Base-by-base conservation (phyloP, 2,797 vertebrate genomes). In the Cynopterus sphinx region DNA sequence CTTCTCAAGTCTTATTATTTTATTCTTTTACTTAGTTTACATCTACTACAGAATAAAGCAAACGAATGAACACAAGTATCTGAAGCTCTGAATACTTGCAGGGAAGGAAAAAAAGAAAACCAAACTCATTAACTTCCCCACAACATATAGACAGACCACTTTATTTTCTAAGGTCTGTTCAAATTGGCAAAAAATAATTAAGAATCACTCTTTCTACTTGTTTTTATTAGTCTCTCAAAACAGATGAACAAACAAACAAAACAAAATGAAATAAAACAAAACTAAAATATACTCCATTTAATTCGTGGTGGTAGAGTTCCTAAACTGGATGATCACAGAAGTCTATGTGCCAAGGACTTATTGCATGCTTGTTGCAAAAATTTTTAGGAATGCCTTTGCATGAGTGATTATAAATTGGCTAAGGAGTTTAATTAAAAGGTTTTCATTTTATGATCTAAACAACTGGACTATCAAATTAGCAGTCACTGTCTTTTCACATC, bases 371-470 rank as follows among this genome's bases (percentile, higher is more conserved):
- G 82, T 0, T 88, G 96, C 90, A 95, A 13, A 74, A 82, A 94
- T 63, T 97, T 97, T 87, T 95, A 96, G 92, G 93, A 97, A 95
- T 97, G 86, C 73, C 78, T 97, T 79, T 81, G 90, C 91, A 95
- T 91, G 95, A 93, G 36, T 96, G 95, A 96, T 96, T 92, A 94
- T 97, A 95, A 93, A 77, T 93, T 97, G 61, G 33, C 77, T 86
- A 81, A 90, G 55, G 49, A 31, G 96, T 71, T 94, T 83, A 87
- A 97, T 97, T 94, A 97, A 87, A 77, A 84, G 57, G 19, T 86
- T 97, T 96, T 97, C 21, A 71, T 94, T 98, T 97, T 70, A 94
- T 92, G 63, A 91, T 65, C 68, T 90, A 90, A 98, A 97, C 73
- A 97, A 87, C 83, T 94, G n/a, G 39, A 70, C 19, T 53, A 67